These are phyloP conservation scores for Paragorgia papillata DNA, from an alignment of 92 coral and sea anemone species.

Conservation along the genomic window DNA sequence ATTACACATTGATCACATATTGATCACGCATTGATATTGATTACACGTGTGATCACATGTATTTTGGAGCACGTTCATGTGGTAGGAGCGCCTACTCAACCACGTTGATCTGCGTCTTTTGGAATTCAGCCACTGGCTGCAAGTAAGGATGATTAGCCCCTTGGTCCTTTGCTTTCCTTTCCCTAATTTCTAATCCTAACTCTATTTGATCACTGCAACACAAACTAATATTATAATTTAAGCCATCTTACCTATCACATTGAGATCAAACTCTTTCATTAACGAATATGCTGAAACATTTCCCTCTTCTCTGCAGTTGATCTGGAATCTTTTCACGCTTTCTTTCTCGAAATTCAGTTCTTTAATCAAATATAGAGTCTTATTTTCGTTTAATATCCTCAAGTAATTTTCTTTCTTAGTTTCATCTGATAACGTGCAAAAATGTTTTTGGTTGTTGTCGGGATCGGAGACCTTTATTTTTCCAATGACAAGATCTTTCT, in stretches of 20 bases:
- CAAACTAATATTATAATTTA: too few relatives aligned
- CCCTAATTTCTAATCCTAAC: too few relatives aligned
- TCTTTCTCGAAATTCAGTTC: constrained; percentile 35
- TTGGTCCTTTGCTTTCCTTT: too few relatives aligned
- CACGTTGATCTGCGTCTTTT: too few relatives aligned
- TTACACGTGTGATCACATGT: too few relatives aligned
- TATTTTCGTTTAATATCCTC: constrained; percentile 9
- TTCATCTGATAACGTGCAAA: constrained; percentile 60
- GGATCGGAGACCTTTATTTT: constrained; percentile 73
- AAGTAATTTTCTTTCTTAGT: not conserved
- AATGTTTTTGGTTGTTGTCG: constrained; percentile 67
- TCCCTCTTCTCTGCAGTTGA: constrained; percentile 16
- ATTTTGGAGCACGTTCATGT: too few relatives aligned
- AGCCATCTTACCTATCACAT: not conserved
- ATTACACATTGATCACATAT: too few relatives aligned
- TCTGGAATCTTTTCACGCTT: not conserved
- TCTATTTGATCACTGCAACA: too few relatives aligned
- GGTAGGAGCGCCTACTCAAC: too few relatives aligned
- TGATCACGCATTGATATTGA: too few relatives aligned
- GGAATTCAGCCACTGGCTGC: too few relatives aligned
- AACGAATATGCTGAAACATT: constrained; percentile 7
- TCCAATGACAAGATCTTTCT: constrained; percentile 62
- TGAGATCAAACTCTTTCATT: constrained; percentile 8
- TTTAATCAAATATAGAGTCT: constrained; percentile 23
- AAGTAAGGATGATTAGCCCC: too few relatives aligned